Conservation (phyloP, 1,140 invertebrate species). For the Diorhabda sublineata region DNA sequence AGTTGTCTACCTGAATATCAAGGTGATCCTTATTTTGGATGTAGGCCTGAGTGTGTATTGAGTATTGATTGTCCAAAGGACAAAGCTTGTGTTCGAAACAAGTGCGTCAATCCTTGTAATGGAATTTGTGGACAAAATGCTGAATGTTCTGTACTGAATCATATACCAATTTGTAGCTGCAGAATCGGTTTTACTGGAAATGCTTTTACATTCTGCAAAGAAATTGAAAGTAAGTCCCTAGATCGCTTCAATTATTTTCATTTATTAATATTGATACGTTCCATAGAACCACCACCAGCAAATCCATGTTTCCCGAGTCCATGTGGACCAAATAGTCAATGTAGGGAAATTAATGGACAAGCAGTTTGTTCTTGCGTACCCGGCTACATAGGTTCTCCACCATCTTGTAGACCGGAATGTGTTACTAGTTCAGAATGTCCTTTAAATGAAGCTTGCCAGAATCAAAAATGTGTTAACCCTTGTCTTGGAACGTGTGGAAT, state of each 20-base stretch:
- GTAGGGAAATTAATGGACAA: slow-evolving; percentile 56
- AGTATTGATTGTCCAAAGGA: slow-evolving; percentile 65
- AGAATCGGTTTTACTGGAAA: slow-evolving; percentile 58
- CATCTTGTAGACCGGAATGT: slow-evolving; percentile 64
- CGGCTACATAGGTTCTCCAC: slow-evolving; percentile 60
- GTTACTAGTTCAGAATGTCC: slow-evolving; percentile 63
- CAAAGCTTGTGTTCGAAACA: slow-evolving; percentile 59
- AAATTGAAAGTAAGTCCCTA: slow-evolving; percentile 51
- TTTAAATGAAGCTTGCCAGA: slow-evolving; percentile 62
- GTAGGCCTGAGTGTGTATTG: slow-evolving; percentile 64
- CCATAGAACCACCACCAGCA: slow-evolving; percentile 26
- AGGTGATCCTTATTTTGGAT: slow-evolving; percentile 63
- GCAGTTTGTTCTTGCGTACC: slow-evolving; percentile 63
- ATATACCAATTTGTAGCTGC: slow-evolving; percentile 67
- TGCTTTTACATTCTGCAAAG: slow-evolving; percentile 59
- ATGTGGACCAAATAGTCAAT: slow-evolving; percentile 63
- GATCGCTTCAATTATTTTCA: neutral
- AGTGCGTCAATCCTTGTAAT: slow-evolving; percentile 64
- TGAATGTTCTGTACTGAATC: slow-evolving; percentile 61
- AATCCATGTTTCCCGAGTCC: slow-evolving; percentile 65
- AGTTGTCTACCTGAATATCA: slow-evolving; percentile 59
- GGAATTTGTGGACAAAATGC: slow-evolving; percentile 65
- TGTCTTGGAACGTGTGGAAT: slow-evolving; percentile 63
- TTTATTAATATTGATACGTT: no score
- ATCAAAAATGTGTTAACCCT: slow-evolving; percentile 65